Base-by-base conservation (phyloP, 64 coral and sea anemone genomes). In the Acropora tenuis region DNA sequence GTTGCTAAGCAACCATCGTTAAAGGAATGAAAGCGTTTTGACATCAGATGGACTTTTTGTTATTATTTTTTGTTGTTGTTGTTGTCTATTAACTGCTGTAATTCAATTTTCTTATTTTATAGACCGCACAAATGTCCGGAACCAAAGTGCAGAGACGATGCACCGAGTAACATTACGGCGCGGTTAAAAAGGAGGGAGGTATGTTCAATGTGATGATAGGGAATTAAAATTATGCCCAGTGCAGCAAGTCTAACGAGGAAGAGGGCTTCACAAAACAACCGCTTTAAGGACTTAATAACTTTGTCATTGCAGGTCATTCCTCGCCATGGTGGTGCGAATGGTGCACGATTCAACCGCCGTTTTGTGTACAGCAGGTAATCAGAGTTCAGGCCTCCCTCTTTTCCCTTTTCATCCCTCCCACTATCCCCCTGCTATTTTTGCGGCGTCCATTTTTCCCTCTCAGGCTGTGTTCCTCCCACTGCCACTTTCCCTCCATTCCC, bases 91-190 rank as follows among this genome's bases (percentile, higher is more conserved):
- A 58, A 8, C 12, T 0, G 0, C 18, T 80, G 50, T 6, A 13
- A 2, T 42, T 43, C 16, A 41, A 17, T n/a, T 80, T 46, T 3
- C 20, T 43, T 43, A 41, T 41, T n/a, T 80, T 46, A 47, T 19
- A 96, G 96, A 50, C 94, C 93, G 1, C 96, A 98, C 52, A 95
- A 95, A 41, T 98, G 96, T 59, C 96, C 96, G 6, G 96, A 98
- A 67, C 93, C 93, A 18, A 95, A 93, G 85, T 88, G 81, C 88
- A 89, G 94, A 60, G 83, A 95, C 78, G 92, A 95, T 42, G 96
- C 96, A 4, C 94, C 96, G 13, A 91, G 76, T 7, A 98, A 95
- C 57, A 95, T 98, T 8, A 87, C 96, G 2, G 93, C 90, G 58
- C 76, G 96, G 16, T 74, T 98, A 16, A 90, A 77, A 17, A 79